Evolutionary conservation across 2,113 vertebrate genomes (phyloP), one percentile per base, ranked within the genome.

Genomic region (Corythornis cristatus): DNA sequence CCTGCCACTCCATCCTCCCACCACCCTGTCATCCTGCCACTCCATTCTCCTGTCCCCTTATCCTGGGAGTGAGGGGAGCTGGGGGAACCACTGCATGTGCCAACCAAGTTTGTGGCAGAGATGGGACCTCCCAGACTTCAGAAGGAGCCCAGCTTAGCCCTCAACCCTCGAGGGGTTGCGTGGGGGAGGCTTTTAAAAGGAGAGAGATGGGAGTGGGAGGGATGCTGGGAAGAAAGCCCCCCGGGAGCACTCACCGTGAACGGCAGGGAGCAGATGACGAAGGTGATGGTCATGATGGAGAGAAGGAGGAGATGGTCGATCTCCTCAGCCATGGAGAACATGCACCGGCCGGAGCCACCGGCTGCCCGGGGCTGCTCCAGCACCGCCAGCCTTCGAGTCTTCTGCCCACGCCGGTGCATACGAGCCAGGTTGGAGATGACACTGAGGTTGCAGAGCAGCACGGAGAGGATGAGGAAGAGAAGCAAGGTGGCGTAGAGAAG

Each of bases 201-300:
- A 83, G 4, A 5, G 13, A 71, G n/a, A 37, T 10, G 37, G 12
- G 33, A 64, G 25, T 0, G 0, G 4, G 22, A 23, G 22, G 25
- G 20, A 16, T 4, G 28, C 42, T 3, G n/a, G n/a, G 13, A 40
- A 26, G 53, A 37, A 31, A 46, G 18, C 7, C 33, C 20, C 3
- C 9, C n/a, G 8, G 11, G 40, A 26, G 57, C 66, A 98, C 99
- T 99, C 98, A 99, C 99, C 95, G 98, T 98, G 81, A 99, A 97
- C 0, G 99, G 99, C 93, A 99, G 86, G 3, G 99, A 99, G 96
- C 99, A 99, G 93, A 99, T 96, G 81, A 98, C 98, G 62, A 99
- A 99, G 96, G 97, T 98, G 96, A 98, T 97, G 62, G 99, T 99
- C 98, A 99, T 99, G 92, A 99, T 97, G 88, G 98, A 97, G 77